Evolutionary conservation across 2,113 vertebrate species (phyloP), one percentile per base, ranked within the genome.

Genomic region (Quiscalus mexicanus): DNA sequence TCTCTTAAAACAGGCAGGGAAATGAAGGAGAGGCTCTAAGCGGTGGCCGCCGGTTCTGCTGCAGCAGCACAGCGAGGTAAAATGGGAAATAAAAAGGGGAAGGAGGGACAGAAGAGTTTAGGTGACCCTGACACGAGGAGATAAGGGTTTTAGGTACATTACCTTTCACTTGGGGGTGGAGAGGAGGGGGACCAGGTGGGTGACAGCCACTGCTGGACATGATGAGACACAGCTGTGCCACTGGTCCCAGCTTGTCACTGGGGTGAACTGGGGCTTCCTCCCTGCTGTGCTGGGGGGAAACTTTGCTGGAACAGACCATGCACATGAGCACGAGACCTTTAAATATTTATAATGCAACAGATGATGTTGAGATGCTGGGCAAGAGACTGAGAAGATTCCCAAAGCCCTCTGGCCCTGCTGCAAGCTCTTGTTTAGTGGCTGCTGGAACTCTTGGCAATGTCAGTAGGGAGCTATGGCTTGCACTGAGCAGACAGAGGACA

Each of bases 31-130:
- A 45, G 50, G 50, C 50, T 80, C 50, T 12, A 44, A 85, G 24
- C 5, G 1, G 59, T 0, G 5, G 75, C 76, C 74, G 63, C 59
- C 0, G 0, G 49, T 16, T 63, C 39, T 2, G 3, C 74, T 59
- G 33, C 58, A 53, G 79, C 41, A 58, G 50, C 23, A 3, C 67
- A 39, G 71, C 0, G 0, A 41, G 35, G 13, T 53, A 10, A 30
- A 63, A 76, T n/a, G 45, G 39, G 23, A 62, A 55, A 62, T 68
- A n/a, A 89, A 59, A 60, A 52, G 71, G 37, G 23, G 17, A 89
- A 87, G 28, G 55, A 55, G 41, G 13, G 37, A 53, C 15, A 56
- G 41, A 39, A 9, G 27, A 64, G 28, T 49, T 71, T 31, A 33
- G 3, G 31, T 84, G 89, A 73, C 68, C 71, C 59, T 60, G 33